These are phyloP conservation scores for Achlya flavicornis DNA, from an alignment of 2,888 invertebrate species.

Conservation along the genomic window DNA sequence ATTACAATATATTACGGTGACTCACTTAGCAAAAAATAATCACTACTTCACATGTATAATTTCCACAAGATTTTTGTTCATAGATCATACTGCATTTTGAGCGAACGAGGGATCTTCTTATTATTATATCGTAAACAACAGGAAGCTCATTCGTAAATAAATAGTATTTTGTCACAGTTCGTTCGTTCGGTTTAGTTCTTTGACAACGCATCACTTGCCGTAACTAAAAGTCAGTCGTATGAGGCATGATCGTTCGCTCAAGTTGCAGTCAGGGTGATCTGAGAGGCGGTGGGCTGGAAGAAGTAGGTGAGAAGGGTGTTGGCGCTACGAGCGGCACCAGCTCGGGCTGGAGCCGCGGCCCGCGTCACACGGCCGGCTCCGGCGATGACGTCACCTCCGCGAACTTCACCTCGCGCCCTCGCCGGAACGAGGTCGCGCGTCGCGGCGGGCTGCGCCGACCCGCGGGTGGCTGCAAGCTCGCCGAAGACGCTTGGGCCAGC, in stretches of 20 bases:
- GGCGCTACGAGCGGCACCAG: slow-evolving; percentile 78
- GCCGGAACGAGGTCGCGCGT: slow-evolving; percentile 74
- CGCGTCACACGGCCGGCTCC: slow-evolving; percentile 77
- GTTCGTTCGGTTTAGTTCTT: neutral
- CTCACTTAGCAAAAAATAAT: slow-evolving; percentile 44
- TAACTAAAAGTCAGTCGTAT: slow-evolving; percentile 71
- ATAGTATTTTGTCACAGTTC: slow-evolving; percentile 22
- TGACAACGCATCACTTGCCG: neutral
- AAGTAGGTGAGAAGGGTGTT: slow-evolving; percentile 43
- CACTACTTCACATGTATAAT: slow-evolving; percentile 26
- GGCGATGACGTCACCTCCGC: slow-evolving; percentile 63
- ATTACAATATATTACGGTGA: slow-evolving; percentile 51
- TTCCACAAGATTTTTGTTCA: slow-evolving; percentile 27
- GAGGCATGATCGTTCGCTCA: slow-evolving; percentile 59
- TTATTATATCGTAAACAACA: slow-evolving; percentile 33
- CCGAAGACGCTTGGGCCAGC: slow-evolving; percentile 73
- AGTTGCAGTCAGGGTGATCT: slow-evolving; percentile 60
- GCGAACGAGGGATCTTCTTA: slow-evolving; percentile 51
- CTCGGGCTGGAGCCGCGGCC: slow-evolving; percentile 81
- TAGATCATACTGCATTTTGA: slow-evolving; percentile 32
- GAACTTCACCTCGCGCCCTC: slow-evolving; percentile 81
- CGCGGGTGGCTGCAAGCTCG: slow-evolving; percentile 72
- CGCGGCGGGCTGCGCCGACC: slow-evolving; percentile 67
- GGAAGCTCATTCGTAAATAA: slow-evolving; percentile 51
- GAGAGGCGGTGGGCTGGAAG: slow-evolving; percentile 38